Evolutionary conservation across 2,888 invertebrate genomes (phyloP).

Genomic region (Ephialtes manifestator): DNA sequence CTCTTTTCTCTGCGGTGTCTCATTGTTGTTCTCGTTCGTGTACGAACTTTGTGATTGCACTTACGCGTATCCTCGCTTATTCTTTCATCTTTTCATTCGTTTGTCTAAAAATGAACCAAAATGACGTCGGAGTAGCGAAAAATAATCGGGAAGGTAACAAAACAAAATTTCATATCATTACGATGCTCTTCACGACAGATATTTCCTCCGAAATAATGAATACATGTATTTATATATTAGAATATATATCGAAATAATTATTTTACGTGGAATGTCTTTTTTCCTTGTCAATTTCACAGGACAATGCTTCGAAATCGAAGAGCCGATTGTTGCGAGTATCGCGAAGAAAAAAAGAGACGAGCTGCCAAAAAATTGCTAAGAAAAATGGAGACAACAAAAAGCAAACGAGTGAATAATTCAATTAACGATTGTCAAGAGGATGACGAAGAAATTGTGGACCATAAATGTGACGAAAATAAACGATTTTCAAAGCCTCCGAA

Average conservation of each 20-base stretch:
- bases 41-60: not conserved
- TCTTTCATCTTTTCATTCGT: not conserved
- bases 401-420: not conserved
- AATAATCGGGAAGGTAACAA: constrained; percentile 26
- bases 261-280: not conserved
- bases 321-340: constrained; percentile 65
- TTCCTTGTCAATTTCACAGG: not conserved
- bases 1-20: not conserved
- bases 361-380: constrained; percentile 41
- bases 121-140: not conserved
- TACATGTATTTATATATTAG: constrained; percentile 3
- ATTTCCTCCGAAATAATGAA: constrained; percentile 3
- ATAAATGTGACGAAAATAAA: constrained; percentile 22
- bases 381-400: constrained; percentile 23
- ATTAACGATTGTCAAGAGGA: constrained; percentile 38
- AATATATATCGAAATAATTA: not conserved
- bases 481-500: constrained; percentile 26
- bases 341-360: constrained; percentile 39
- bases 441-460: constrained; percentile 39
- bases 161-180: constrained; percentile 6
- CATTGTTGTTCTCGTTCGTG: constrained; percentile 12
- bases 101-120: constrained; percentile 12
- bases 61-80: not conserved
- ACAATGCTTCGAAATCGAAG: constrained; percentile 48
- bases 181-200: constrained; percentile 37